A percentile compares a stretch with the other conserved stretches of the same genome.
Evolutionary conservation across 2,797 vertebrate species (phyloP).

Genomic region (Denticeps clupeoides): DNA sequence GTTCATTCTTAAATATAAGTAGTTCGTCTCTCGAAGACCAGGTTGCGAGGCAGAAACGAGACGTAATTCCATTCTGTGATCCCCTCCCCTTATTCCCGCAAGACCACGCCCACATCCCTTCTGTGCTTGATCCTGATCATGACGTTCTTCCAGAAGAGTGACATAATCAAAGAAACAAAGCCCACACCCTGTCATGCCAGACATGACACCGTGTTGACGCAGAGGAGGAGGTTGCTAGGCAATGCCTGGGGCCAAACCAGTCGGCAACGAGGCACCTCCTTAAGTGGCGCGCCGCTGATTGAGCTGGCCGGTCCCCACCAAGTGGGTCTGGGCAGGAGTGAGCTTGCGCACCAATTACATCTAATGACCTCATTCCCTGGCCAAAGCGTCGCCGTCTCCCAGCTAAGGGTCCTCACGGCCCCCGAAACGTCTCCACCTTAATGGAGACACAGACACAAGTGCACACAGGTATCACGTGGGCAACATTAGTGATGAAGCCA

Average conservation of each 20-base stretch:
- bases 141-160: too few species aligned
- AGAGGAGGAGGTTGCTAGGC: slow-evolving; percentile 18
- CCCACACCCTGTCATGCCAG: too few species aligned
- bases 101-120: too few species aligned
- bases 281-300: not conserved
- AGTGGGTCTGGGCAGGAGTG: slow-evolving; percentile 6
- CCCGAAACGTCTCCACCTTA: not conserved
- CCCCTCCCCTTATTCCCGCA: too few species aligned
- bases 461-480: too few species aligned
- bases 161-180: too few species aligned
- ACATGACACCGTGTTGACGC: too few species aligned
- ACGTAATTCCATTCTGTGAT: too few species aligned
- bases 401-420: not conserved
- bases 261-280: not conserved
- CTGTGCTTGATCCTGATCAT: too few species aligned
- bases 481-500: too few species aligned
- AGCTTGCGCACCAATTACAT: slow-evolving; percentile 20
- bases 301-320: not conserved
- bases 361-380: slow-evolving; percentile 6
- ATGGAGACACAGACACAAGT: not conserved
- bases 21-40: too few species aligned
- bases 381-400: not conserved
- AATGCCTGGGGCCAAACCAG: not conserved
- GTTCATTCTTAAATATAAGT: not conserved
- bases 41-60: too few species aligned